phyloP scores from a whole-genome alignment of 2,113 vertebrate genomes.

The Candoia aspera region DNA sequence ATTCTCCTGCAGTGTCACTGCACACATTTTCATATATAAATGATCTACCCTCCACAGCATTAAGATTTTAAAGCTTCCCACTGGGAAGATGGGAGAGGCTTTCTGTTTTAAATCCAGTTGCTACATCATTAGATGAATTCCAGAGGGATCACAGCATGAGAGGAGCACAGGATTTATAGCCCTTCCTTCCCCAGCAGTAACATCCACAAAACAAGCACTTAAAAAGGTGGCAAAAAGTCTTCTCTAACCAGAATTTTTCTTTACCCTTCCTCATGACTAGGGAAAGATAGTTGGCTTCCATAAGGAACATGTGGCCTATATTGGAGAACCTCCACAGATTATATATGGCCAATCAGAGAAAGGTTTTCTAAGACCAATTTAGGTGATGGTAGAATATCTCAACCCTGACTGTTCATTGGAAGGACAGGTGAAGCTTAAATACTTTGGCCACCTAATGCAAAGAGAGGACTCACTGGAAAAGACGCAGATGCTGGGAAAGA shows the following conservation, averaged over 20 bases:
- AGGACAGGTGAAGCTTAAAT: too few species aligned
- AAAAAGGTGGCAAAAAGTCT: not conserved
- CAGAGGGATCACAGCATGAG: not conserved
- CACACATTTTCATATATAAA: conserved; percentile 1
- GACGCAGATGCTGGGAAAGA: too few species aligned
- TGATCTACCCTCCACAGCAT: not conserved
- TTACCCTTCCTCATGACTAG: not conserved
- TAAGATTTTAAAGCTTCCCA: not conserved
- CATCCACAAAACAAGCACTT: not conserved
- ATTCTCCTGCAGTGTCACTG: not conserved
- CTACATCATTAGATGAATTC: not conserved
- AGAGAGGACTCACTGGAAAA: too few species aligned
- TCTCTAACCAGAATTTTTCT: not conserved
- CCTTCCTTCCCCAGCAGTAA: not conserved
- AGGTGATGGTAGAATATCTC: not conserved
- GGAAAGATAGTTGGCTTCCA: not conserved
- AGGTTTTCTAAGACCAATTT: not conserved
- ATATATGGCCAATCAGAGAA: not conserved
- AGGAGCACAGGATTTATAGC: not conserved
- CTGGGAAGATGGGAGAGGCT: not conserved
- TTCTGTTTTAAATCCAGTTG: not conserved
- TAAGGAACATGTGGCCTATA: not conserved
- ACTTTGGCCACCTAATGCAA: too few species aligned
- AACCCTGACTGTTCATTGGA: too few species aligned
- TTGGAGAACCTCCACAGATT: not conserved